Evolutionary conservation across 2,797 vertebrate species (phyloP).

Genomic region (Syngnathus acus): DNA sequence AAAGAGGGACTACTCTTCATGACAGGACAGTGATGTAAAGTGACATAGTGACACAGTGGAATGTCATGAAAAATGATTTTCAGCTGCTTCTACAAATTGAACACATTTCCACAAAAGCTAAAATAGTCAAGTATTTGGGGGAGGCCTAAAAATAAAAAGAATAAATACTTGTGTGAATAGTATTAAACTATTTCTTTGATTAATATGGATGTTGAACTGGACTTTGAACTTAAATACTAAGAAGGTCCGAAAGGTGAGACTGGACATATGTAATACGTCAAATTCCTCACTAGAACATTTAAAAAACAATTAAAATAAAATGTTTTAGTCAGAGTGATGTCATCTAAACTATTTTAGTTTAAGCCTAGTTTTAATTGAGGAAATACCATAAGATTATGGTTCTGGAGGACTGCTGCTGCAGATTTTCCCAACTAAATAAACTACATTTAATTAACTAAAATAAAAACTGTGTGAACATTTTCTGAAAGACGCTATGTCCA

Average conservation of each 20-base stretch:
- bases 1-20: constrained; percentile 26
- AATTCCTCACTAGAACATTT: too few species aligned
- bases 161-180: background rate
- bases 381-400: background rate
- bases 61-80: constrained; percentile 11
- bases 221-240: background rate
- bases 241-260: background rate
- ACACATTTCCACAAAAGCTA: background rate
- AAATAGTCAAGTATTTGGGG: background rate
- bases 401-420: too few species aligned
- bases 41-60: constrained; percentile 17
- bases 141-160: background rate
- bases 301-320: background rate
- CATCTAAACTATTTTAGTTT: background rate
- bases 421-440: background rate
- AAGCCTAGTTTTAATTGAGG: too few species aligned
- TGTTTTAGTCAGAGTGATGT: background rate
- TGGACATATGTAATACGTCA: background rate
- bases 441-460: background rate
- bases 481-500: too few species aligned
- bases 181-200: background rate
- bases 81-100: constrained; percentile 1
- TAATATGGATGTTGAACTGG: background rate
- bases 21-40: constrained; percentile 23
- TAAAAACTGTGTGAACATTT: too few species aligned